phyloP scores from a whole-genome alignment of 2,113 vertebrate genomes.

The Hucho hucho region DNA sequence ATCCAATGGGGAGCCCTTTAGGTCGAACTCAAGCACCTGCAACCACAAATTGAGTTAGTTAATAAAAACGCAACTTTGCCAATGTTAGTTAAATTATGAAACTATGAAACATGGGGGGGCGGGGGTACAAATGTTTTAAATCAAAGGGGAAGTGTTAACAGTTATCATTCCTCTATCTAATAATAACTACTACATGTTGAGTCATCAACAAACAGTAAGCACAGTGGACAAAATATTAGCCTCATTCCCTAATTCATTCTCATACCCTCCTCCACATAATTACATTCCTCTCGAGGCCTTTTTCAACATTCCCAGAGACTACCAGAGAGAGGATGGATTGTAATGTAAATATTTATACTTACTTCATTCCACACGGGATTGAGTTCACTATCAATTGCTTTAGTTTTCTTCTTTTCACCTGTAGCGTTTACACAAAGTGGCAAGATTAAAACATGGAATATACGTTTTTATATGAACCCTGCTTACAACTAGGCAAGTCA shows the following conservation, averaged over 20 bases:
- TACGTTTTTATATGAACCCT: not conserved
- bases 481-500: too few relatives aligned
- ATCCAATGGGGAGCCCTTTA: constrained; percentile 84
- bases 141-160: too few relatives aligned
- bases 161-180: not conserved
- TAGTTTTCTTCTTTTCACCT: constrained; percentile 98
- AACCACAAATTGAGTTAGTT: constrained; percentile 30
- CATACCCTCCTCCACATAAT: not conserved
- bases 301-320: not conserved
- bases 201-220: too few relatives aligned
- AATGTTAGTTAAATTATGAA: not conserved
- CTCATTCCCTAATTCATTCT: not conserved
- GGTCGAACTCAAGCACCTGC: constrained; percentile 91
- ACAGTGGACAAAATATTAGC: too few relatives aligned
- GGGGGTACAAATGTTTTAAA: not conserved
- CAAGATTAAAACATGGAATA: not conserved
- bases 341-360: constrained; percentile 30
- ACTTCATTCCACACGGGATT: constrained; percentile 98
- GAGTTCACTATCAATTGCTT: constrained; percentile 86
- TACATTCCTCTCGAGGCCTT: not conserved
- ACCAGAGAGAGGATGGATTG: too few relatives aligned
- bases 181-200: too few relatives aligned
- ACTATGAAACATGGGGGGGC: not conserved
- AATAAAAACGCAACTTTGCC: not conserved
- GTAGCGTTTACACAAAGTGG: constrained; percentile 1